These are phyloP conservation scores for Sinohyriopsis cumingii DNA, from an alignment of 2,888 invertebrate species.

Conservation along the genomic window DNA sequence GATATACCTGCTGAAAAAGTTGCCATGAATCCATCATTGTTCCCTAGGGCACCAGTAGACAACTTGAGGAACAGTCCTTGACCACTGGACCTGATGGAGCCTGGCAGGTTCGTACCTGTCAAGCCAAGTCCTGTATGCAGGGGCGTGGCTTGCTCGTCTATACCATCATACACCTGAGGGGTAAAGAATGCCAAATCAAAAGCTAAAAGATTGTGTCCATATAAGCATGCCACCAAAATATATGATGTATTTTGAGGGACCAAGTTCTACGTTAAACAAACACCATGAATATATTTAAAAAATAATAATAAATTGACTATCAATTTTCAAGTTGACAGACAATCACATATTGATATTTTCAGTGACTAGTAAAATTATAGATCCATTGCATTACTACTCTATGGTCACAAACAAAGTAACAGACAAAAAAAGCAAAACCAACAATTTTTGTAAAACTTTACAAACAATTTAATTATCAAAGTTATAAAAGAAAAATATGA, in stretches of 20 bases:
- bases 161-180: constrained; percentile 33
- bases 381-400: too few relatives aligned
- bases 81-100: constrained; percentile 16
- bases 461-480: too few relatives aligned
- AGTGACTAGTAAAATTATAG: too few relatives aligned
- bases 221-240: neutral
- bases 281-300: too few relatives aligned
- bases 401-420: too few relatives aligned
- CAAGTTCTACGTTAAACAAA: too few relatives aligned
- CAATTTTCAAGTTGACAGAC: too few relatives aligned
- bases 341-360: too few relatives aligned
- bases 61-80: constrained; percentile 33
- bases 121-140: constrained; percentile 37
- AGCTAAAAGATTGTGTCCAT: neutral
- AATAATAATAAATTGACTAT: too few relatives aligned
- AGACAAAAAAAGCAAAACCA: too few relatives aligned
- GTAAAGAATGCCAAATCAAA: neutral
- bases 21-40: constrained; percentile 39
- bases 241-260: neutral
- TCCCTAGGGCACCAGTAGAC: constrained; percentile 41
- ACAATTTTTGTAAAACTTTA: too few relatives aligned
- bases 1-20: constrained; percentile 41
- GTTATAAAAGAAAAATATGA: too few relatives aligned
- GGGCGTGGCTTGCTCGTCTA: constrained; percentile 12
- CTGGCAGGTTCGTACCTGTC: constrained; percentile 28